These are phyloP conservation scores for Eclectus roratus DNA, from an alignment of 2,113 vertebrate genomes.

Conservation along the genomic window DNA sequence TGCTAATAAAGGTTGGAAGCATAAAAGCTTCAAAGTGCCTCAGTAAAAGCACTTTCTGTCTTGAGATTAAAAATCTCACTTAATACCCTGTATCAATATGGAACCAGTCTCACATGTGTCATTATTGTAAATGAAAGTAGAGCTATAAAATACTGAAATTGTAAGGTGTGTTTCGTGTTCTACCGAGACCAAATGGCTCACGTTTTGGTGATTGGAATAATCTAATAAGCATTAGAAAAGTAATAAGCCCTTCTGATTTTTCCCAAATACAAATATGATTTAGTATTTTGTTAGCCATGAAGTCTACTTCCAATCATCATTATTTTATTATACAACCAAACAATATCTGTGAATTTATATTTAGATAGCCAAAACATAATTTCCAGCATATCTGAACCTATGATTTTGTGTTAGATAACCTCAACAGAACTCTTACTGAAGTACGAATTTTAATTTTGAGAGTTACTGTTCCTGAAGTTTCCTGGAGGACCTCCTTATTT, in stretches of 20 bases:
- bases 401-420: background rate
- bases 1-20: background rate
- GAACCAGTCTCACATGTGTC: background rate
- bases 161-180: background rate
- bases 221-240: background rate
- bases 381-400: background rate
- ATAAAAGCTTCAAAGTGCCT: background rate
- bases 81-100: background rate
- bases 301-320: background rate
- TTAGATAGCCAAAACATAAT: background rate
- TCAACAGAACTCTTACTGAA: background rate
- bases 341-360: background rate
- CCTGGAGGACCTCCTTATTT: background rate
- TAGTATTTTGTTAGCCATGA: background rate
- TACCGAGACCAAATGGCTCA: background rate
- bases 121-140: background rate
- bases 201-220: background rate
- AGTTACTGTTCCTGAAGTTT: background rate
- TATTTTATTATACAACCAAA: background rate
- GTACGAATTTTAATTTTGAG: background rate
- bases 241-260: background rate
- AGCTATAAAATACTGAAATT: background rate
- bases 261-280: background rate
- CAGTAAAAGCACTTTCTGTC: background rate
- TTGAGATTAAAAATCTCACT: background rate